phyloP scores from a whole-genome alignment of 2,797 vertebrate species.

The Sebastes nivosus region DNA sequence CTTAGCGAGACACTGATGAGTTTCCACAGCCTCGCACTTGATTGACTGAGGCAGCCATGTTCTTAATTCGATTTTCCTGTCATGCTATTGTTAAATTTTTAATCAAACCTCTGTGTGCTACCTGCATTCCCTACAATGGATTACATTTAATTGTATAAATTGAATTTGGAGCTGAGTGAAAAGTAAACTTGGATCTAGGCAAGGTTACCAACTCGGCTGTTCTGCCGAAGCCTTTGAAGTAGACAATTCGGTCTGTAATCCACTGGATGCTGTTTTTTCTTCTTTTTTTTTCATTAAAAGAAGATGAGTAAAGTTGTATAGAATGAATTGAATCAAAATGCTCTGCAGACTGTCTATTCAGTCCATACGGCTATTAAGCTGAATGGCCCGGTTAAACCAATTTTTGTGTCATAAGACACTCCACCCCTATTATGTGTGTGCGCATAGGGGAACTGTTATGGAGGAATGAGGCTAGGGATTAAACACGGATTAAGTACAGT shows the following conservation, averaged over 20 bases:
- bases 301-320: constrained; percentile 23
- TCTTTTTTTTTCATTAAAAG: constrained; percentile 25
- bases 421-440: constrained; percentile 43
- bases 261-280: constrained; percentile 10
- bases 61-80: constrained; percentile 69
- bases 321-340: constrained; percentile 43
- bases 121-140: constrained; percentile 44
- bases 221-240: constrained; percentile 41
- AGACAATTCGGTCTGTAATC: constrained; percentile 33
- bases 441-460: constrained; percentile 30
- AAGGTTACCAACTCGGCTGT: constrained; percentile 26
- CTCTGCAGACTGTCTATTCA: constrained; percentile 33
- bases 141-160: constrained; percentile 64
- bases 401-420: constrained; percentile 48
- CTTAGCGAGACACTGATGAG: constrained; percentile 52
- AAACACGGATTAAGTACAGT: constrained; percentile 50
- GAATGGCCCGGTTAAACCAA: constrained; percentile 40
- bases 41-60: constrained; percentile 67
- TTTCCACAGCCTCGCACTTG: constrained; percentile 57
- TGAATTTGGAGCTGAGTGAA: constrained; percentile 44
- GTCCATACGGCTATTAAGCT: constrained; percentile 22
- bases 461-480: constrained; percentile 47
- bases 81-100: constrained; percentile 64
- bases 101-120: constrained; percentile 63
- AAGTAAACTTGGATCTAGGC: constrained; percentile 48